Percentiles rank a stretch among this genome's conserved stretches.
phyloP scores from a whole-genome alignment of 2,797 vertebrate species.

The Xyrichtys novacula region DNA sequence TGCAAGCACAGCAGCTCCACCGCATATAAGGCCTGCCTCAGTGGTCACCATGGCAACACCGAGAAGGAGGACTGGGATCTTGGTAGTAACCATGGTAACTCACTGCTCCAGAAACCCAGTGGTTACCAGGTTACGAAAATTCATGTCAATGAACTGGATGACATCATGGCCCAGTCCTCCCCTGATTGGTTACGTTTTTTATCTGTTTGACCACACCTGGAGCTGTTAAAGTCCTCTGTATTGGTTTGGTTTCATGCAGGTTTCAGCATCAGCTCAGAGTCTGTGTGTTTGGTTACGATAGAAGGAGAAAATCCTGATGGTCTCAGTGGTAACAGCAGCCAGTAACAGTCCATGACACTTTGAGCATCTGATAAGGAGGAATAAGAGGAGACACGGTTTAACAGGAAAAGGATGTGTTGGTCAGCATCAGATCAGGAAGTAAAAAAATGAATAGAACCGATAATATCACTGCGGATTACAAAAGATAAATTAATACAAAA shows the following conservation, averaged over 20 bases:
- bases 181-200: slow-evolving; percentile 27
- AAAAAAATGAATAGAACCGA: background rate
- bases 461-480: slow-evolving; percentile 10
- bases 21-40: too few species aligned
- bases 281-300: background rate
- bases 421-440: slow-evolving; percentile 5
- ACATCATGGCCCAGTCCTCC: slow-evolving; percentile 1
- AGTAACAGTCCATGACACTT: slow-evolving; percentile 21
- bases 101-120: too few species aligned
- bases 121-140: background rate
- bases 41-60: too few species aligned
- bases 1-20: background rate
- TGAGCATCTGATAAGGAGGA: background rate
- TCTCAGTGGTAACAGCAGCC: slow-evolving; percentile 54
- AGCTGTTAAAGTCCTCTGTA: background rate
- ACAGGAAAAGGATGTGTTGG: background rate
- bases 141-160: background rate
- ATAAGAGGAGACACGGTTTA: background rate
- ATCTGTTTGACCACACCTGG: background rate
- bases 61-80: too few species aligned
- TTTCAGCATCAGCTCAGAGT: background rate
- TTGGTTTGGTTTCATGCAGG: background rate
- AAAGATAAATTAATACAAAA: slow-evolving; percentile 30
- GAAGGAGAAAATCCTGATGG: too few species aligned
- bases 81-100: too few species aligned